Conservation (phyloP, 2,113 vertebrate genomes). For the Noturus placidus region DNA sequence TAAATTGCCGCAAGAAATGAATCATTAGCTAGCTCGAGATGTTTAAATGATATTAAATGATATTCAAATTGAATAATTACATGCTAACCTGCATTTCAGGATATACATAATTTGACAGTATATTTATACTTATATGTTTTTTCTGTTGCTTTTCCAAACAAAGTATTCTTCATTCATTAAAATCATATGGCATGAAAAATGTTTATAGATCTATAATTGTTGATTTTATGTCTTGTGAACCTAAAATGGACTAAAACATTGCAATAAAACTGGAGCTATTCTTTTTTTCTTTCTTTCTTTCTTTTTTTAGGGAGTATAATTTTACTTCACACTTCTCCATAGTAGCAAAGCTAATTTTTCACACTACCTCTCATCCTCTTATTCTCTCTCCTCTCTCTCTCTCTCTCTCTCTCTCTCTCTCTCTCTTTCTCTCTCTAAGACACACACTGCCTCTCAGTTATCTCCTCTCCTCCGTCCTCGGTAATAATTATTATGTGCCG, state of each 20-base stretch:
- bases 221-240: neutral
- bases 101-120: neutral
- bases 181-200: neutral
- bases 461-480: constrained; percentile 77
- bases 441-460: constrained; percentile 69
- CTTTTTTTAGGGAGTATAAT: constrained; percentile 6
- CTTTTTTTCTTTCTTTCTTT: neutral
- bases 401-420: constrained; percentile 42
- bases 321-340: constrained; percentile 23
- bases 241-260: neutral
- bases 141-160: neutral
- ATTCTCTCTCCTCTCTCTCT: constrained; percentile 9
- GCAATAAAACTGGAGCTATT: neutral
- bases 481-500: constrained; percentile 85
- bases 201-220: neutral
- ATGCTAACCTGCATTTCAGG: neutral
- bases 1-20: neutral
- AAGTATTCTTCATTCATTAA: neutral
- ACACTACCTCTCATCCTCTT: constrained; percentile 35
- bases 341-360: constrained; percentile 46
- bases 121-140: neutral
- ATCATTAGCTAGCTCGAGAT: neutral
- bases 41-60: neutral
- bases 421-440: neutral
- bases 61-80: neutral